Base-by-base conservation (phyloP, 2,888 invertebrate genomes). In the Cephus runcator region DNA sequence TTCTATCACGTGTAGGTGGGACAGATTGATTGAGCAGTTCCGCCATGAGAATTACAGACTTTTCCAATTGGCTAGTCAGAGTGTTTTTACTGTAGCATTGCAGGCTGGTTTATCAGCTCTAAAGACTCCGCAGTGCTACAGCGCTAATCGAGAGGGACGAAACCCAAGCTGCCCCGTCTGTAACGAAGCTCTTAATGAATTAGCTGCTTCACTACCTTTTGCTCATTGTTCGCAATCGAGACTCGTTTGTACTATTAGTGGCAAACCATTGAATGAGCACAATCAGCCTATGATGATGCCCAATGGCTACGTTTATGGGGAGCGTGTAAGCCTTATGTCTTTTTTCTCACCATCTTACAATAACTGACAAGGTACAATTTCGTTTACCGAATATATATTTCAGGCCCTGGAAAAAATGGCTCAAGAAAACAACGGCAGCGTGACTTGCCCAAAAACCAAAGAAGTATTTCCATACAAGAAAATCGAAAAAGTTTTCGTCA, bases 211-310 rank as follows among this genome's bases (percentile, higher is more conserved):
- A 68, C 93, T 99, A 89, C 99, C 99, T 81, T 97, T 96, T 92
- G 98, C 99, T 81, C 99, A 99, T 93, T 98, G 98, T 92, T 97
- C 98, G 76, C 99, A 99, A 92, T 98, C 98, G 82, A 95, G 98
- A 77, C 94, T 99, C 77, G 97, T 99, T 88, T 99, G 99, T 92
- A 93, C 94, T 89, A 95, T 99, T 86, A 97, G 97, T 80, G 97
- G 98, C 36, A 94, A 96, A 86, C 96, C 98, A 75, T 94, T 99
- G 87, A 98, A 99, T 93, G 99, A 99, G 91, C 97, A 99, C 92
- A 99, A 99, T 93, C 98, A 97, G 86, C 99, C 99, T 15, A 97
- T 99, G 96, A 98, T 98, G 95, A 94, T 99, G 92, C 99, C 99
- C 81, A 99, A 99, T 93, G 99, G 99, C 78, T 97, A 98, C 92